Evolutionary conservation across 2,113 vertebrate genomes (phyloP), one percentile per base, ranked within the genome.

Genomic region (Condylura cristata): DNA sequence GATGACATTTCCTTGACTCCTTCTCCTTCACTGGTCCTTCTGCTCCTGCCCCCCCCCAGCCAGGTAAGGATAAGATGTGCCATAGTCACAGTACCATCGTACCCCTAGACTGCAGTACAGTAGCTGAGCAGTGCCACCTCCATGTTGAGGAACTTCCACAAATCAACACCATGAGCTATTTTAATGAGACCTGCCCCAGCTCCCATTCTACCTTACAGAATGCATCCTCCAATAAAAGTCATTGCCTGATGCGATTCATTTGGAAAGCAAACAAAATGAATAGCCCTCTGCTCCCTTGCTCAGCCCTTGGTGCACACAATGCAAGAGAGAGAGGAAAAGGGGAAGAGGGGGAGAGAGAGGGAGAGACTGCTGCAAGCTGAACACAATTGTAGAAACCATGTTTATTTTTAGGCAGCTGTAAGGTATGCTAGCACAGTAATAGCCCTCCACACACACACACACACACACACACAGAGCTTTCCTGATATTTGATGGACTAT

Each of bases 101-200:
- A 95, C 87, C 95, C 95, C 85, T 82, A 84, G 91, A 97, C 94
- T 96, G 97, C 96, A 96, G 93, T 95, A 95, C 93, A 96, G 96
- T 86, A 93, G 93, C 95, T 92, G 56, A 94, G 96, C 96, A 89
- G 83, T 80, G 91, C 91, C 95, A 96, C 96, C 97, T 97, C 95
- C 96, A 97, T 97, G 92, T 96, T 97, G 96, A 96, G 95, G 96
- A 96, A 97, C 95, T 97, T 98, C 94, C 96, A 97, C 93, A 94
- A 95, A 96, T 87, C 94, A 85, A 95, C 94, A 96, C 78, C 68
- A 93, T 39, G 91, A 96, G 72, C 88, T 81, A 58, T 92, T 96
- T 92, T 95, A 84, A 89, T 58, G 60, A 96, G 94, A 90, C 72
- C 92, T 90, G 95, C 51, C 90, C 70, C 61, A 92, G 92, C 87